phyloP scores from a whole-genome alignment of 2,888 invertebrate species.

The Neria commutata region DNA sequence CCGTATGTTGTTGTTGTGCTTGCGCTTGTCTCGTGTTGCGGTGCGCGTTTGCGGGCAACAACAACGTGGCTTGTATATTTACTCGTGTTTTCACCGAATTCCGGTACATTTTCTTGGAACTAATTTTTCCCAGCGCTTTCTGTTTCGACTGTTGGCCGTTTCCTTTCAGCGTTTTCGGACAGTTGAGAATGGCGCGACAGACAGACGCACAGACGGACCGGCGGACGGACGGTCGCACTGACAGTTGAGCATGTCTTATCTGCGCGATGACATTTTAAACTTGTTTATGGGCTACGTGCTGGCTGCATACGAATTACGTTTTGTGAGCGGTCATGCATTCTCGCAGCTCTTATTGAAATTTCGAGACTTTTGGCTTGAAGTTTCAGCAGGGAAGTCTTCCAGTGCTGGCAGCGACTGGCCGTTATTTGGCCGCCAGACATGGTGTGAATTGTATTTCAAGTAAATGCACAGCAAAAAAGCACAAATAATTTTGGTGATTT shows the following conservation, averaged over 20 bases:
- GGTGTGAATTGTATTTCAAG: no score
- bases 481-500: no score
- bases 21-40: background rate
- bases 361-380: no score
- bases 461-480: no score
- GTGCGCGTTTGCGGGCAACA: background rate
- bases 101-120: constrained; percentile 58
- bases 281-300: constrained; percentile 9
- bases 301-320: background rate
- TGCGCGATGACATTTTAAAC: constrained; percentile 25
- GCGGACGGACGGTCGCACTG: constrained; percentile 17
- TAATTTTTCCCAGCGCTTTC: constrained; percentile 53
- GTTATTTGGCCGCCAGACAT: no score
- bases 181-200: constrained; percentile 23
- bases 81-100: constrained; percentile 53
- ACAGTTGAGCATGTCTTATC: constrained; percentile 26
- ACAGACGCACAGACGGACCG: constrained; percentile 14
- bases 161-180: no score
- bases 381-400: no score
- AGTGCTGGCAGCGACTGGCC: no score
- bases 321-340: background rate
- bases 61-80: constrained; percentile 26
- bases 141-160: constrained; percentile 22
- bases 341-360: background rate
- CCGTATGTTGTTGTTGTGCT: background rate